Percentiles rank a stretch among this genome's conserved stretches.
These are phyloP conservation scores for Irena cyanogastra DNA, from an alignment of 2,113 vertebrate genomes.

Conservation along the genomic window DNA sequence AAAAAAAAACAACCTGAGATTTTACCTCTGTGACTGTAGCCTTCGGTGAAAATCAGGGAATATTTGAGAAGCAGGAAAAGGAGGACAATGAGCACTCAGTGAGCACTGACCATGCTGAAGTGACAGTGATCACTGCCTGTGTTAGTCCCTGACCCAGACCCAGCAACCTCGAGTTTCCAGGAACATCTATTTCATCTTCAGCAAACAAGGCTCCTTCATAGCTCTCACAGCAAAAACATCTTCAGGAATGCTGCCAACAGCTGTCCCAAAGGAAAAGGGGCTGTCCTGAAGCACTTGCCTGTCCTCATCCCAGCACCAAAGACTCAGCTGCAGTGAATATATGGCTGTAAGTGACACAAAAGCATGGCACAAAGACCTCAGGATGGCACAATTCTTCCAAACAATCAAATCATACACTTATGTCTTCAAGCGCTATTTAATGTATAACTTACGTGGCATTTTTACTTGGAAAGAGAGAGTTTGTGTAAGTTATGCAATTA, in stretches of 20 bases:
- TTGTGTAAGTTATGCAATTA: neutral
- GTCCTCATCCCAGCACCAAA: neutral
- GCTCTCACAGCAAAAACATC: neutral
- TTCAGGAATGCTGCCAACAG: neutral
- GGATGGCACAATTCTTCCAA: neutral
- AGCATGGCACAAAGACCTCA: neutral
- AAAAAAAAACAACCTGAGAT: neutral
- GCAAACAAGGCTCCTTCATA: neutral
- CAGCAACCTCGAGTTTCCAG: neutral
- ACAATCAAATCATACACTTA: neutral
- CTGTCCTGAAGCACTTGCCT: neutral
- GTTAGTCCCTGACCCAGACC: neutral
- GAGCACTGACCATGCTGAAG: neutral
- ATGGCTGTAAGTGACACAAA: fast-evolving
- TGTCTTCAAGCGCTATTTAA: neutral
- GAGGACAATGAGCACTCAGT: neutral
- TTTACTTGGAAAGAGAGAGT: neutral
- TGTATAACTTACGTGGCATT: neutral
- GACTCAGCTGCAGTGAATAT: neutral
- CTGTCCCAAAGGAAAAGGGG: neutral
- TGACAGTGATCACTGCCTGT: fast-evolving
- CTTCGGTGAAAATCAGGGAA: slow-evolving; percentile 2
- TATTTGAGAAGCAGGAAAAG: neutral
- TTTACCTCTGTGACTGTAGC: neutral
- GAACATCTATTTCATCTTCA: neutral